Evolutionary conservation across 2,797 vertebrate genomes (phyloP), one percentile per base, ranked within the genome.

Genomic region (Astyanax mexicanus): DNA sequence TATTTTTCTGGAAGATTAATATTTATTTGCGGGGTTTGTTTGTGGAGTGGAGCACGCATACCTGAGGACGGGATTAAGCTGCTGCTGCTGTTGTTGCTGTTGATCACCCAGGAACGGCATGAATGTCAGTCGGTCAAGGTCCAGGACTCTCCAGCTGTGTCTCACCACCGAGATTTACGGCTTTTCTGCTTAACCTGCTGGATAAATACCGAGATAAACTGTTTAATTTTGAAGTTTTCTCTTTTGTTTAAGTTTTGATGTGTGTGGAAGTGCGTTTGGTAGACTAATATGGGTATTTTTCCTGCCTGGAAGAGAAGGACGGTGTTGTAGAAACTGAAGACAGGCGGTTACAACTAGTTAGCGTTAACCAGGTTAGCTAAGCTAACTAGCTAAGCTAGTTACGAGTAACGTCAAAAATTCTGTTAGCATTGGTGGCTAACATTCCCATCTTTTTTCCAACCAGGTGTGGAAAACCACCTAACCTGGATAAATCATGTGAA

Each of bases 51-150:
- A 57, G 19, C 0, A 7, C 19, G 11, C 21, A 29, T 17, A n/a
- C 21, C 55, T 23, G 3, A 61, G 52, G 49, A 52, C n/a, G n/a
- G n/a, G n/a, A n/a, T n/a, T n/a, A n/a, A n/a, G n/a, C n/a, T n/a
- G n/a, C n/a, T n/a, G n/a, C n/a, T n/a, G n/a, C n/a, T n/a, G n/a
- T n/a, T n/a, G n/a, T n/a, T n/a, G n/a, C n/a, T n/a, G n/a, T n/a
- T 55, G 61, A 58, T 72, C 61, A 74, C 61, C 27, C 47, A 82
- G 57, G 85, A 85, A 89, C 90, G 84, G 88, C 85, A 87, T 90
- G 88, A 91, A 91, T 84, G 89, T 90, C 88, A 92, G 32, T 80
- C 86, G 88, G 88, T 90, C 92, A 92, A 89, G 89, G 88, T 94
- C 89, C 89, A 81, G 83, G 87, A 55, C 74, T 69, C 72, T 84